These are phyloP conservation scores for Megaustenia siamemsis DNA, from an alignment of 2,888 invertebrate genomes.

Conservation along the genomic window DNA sequence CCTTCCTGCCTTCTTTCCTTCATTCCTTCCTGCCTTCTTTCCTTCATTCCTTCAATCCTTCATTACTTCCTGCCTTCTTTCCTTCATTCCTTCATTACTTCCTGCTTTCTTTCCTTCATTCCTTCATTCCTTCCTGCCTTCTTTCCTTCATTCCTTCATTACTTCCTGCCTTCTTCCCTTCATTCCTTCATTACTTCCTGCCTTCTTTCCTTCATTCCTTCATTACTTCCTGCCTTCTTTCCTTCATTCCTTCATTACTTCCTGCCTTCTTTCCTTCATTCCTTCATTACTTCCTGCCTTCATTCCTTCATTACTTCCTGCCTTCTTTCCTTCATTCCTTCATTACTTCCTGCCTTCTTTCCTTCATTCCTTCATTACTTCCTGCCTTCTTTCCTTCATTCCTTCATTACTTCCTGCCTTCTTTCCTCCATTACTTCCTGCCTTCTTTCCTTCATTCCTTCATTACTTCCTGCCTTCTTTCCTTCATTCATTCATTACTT, in stretches of 20 bases:
- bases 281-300: background rate
- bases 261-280: background rate
- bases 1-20: background rate
- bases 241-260: background rate
- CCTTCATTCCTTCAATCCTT: slow-evolving; percentile 4
- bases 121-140: background rate
- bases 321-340: background rate
- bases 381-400: background rate
- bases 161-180: background rate
- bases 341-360: background rate
- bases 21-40: background rate
- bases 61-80: background rate
- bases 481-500: background rate
- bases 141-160: background rate
- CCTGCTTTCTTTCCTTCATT: background rate
- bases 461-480: background rate
- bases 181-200: slow-evolving; percentile 20
- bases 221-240: background rate
- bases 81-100: background rate
- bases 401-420: background rate
- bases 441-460: slow-evolving; percentile 2
- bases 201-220: background rate
- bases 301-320: background rate
- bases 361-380: background rate
- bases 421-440: background rate